phyloP scores from a whole-genome alignment of 2,113 vertebrate species.

The Tonatia bakeri region DNA sequence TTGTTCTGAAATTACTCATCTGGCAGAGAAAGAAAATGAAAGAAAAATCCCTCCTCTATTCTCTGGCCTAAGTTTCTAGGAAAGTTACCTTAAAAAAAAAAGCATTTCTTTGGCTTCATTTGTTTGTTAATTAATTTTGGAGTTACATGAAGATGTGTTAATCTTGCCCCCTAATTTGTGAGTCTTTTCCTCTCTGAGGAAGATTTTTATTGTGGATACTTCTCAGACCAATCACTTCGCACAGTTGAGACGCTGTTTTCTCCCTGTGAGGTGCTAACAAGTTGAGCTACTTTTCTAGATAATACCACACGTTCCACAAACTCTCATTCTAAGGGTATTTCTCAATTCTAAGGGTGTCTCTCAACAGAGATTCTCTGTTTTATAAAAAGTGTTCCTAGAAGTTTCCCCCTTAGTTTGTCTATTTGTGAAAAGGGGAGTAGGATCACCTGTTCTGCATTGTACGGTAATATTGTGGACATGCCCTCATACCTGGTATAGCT shows the following conservation, averaged over 20 bases:
- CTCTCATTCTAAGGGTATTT: not conserved
- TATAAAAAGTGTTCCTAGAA: not conserved
- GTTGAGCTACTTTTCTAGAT: not conserved
- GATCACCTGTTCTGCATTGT: not conserved
- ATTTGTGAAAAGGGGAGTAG: not conserved
- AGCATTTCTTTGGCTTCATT: slow-evolving; percentile 16
- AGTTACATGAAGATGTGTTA: not conserved
- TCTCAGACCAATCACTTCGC: not conserved
- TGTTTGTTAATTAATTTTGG: not conserved
- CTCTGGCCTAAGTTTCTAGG: slow-evolving; percentile 39
- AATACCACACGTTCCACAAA: too few species aligned
- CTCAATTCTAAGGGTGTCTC: not conserved
- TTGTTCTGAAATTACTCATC: slow-evolving; percentile 70
- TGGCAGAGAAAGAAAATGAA: slow-evolving; percentile 63
- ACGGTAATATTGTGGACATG: not conserved
- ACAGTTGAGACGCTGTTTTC: not conserved
- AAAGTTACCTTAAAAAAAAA: slow-evolving; percentile 26
- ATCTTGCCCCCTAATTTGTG: not conserved
- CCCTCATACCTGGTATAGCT: not conserved
- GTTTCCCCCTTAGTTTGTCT: not conserved
- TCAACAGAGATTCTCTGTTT: not conserved
- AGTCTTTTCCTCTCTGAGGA: not conserved
- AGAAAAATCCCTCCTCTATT: slow-evolving; percentile 33
- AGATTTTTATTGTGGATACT: not conserved
- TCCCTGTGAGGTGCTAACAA: not conserved